A percentile compares a stretch with the other conserved stretches of the same genome.
Conservation (phyloP, 2,888 invertebrate genomes). For the Nasonovia ribisnigri region DNA sequence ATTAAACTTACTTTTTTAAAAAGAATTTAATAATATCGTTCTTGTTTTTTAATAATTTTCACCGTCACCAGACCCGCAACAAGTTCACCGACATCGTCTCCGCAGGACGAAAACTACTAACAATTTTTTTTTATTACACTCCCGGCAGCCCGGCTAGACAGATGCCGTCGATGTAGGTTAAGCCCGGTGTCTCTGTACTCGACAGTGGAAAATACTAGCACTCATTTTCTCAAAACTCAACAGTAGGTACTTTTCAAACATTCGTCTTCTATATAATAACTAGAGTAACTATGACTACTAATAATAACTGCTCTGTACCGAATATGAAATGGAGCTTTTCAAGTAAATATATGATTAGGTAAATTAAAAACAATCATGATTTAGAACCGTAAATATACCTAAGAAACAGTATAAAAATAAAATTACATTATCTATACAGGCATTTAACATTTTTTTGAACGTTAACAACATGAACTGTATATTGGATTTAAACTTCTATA, state of each 20-base stretch:
- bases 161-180: background rate
- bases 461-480: background rate
- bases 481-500: background rate
- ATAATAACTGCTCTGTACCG: too few relatives aligned
- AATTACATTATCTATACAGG: background rate
- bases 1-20: slow-evolving; percentile 6
- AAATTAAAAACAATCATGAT: background rate
- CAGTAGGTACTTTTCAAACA: background rate
- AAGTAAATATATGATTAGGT: background rate
- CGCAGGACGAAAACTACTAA: background rate
- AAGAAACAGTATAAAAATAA: background rate
- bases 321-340: background rate
- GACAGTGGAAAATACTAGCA: background rate
- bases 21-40: background rate
- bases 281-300: background rate
- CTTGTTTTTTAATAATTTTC: background rate
- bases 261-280: background rate
- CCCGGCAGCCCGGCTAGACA: background rate
- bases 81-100: background rate
- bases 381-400: background rate
- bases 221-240: background rate
- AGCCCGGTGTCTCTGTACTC: background rate
- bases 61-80: background rate
- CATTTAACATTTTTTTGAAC: background rate
- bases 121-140: background rate